Evolutionary conservation across 2,888 invertebrate genomes (phyloP).

Genomic region (Caprella mutica): DNA sequence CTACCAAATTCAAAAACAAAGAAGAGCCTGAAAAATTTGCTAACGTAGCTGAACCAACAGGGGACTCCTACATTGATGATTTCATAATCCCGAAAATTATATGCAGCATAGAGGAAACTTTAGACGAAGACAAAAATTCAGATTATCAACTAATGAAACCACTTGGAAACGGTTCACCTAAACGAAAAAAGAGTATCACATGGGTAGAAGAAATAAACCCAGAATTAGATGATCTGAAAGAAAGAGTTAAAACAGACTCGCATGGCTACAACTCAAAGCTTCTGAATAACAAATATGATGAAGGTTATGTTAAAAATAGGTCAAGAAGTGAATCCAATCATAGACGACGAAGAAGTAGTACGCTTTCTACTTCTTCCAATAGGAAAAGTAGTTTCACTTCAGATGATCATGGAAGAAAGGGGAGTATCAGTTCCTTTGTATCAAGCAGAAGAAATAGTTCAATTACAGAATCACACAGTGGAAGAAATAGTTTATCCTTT

Average conservation of each 20-base stretch:
- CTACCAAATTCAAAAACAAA: background rate
- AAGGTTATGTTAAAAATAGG: background rate
- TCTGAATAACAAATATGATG: too few relatives aligned
- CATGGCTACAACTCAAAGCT: too few relatives aligned
- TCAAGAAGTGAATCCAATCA: background rate
- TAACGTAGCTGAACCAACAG: background rate
- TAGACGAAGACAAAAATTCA: constrained; percentile 8
- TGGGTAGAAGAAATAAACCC: constrained; percentile 39
- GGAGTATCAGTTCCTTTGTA: constrained; percentile 2
- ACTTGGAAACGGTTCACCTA: constrained; percentile 13
- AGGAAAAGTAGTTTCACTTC: constrained; percentile 7
- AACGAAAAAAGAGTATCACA: constrained; percentile 42
- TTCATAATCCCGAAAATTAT: constrained; percentile 7
- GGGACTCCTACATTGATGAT: constrained; percentile 4
- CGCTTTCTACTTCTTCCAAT: constrained; percentile 8
- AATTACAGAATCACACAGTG: constrained; percentile 2
- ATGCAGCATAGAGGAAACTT: constrained; percentile 9
- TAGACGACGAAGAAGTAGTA: constrained; percentile 9
- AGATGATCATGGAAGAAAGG: constrained; percentile 4
- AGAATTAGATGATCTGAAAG: background rate
- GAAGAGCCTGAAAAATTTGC: constrained; percentile 1
- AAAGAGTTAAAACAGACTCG: background rate
- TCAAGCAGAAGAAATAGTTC: constrained; percentile 12
- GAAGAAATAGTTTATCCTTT: constrained; percentile 10
- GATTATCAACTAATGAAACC: too few relatives aligned